A percentile compares a stretch with the other conserved stretches of the same genome.
Evolutionary conservation across 2,797 vertebrate genomes (phyloP).

Genomic region (Hirundo rustica): DNA sequence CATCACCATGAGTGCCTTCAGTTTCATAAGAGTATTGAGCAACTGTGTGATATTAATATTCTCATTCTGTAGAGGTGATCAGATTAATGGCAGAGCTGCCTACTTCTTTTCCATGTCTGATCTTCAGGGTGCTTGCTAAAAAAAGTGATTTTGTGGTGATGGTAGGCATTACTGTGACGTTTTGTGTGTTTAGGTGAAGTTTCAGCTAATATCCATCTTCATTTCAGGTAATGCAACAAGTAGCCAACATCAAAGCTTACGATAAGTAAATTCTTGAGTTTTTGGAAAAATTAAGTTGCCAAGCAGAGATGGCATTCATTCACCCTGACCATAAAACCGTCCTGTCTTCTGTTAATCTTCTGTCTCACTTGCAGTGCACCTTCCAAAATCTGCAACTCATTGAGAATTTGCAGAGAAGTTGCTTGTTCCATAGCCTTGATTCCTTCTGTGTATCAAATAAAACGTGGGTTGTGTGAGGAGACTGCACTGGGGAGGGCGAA

Average conservation of each 20-base stretch:
- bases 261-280: neutral
- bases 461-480: rapidly evolving
- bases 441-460: rapidly evolving
- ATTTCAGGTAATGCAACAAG: neutral
- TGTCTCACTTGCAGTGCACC: neutral
- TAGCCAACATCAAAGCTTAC: neutral
- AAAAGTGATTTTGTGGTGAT: neutral
- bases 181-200: neutral
- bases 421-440: neutral
- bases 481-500: rapidly evolving
- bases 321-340: neutral
- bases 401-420: neutral
- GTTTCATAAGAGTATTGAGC: neutral
- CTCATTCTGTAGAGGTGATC: neutral
- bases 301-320: neutral
- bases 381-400: neutral
- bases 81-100: neutral
- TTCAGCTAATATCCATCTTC: neutral
- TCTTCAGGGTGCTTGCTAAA: neutral
- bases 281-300: neutral
- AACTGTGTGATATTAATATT: neutral
- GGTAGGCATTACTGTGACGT: neutral
- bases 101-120: neutral
- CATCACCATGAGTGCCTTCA: neutral
- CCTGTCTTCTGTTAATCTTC: neutral